These are phyloP conservation scores for Zaprionus kolodkinae DNA, from an alignment of 1,140 invertebrate species.

Conservation along the genomic window DNA sequence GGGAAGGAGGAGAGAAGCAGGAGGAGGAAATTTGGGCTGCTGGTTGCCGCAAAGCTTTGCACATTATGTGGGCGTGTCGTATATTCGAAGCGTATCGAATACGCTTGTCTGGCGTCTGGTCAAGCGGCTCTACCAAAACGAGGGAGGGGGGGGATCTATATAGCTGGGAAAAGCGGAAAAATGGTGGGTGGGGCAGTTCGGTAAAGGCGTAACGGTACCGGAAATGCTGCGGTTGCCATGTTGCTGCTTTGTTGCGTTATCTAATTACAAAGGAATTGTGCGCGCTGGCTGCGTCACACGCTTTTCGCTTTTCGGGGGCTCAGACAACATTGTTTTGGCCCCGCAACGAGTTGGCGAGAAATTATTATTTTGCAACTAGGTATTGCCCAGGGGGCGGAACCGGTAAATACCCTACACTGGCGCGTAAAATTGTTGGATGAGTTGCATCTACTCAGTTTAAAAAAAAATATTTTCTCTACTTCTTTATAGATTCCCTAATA, in stretches of 20 bases:
- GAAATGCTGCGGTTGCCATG: constrained; percentile 63
- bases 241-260: constrained; percentile 77
- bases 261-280: constrained; percentile 82
- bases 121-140: constrained; percentile 34
- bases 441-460: no score
- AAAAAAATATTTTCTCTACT: background rate
- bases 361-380: constrained; percentile 29
- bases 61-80: constrained; percentile 11
- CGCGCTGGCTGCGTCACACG: constrained; percentile 60
- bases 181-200: background rate
- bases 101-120: constrained; percentile 26
- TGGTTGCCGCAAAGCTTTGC: background rate
- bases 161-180: no score
- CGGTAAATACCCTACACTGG: background rate
- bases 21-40: constrained; percentile 12
- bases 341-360: constrained; percentile 10
- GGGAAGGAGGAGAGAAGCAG: background rate
- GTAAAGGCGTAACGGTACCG: constrained; percentile 33
- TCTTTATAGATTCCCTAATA: no score
- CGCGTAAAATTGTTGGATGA: background rate
- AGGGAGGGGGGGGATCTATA: background rate
- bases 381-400: background rate
- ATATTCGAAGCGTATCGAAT: constrained; percentile 2
- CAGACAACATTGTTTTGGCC: constrained; percentile 34
- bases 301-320: constrained; percentile 31